Evolutionary conservation across 2,113 vertebrate genomes (phyloP).

Genomic region (Aphyosemion australe): DNA sequence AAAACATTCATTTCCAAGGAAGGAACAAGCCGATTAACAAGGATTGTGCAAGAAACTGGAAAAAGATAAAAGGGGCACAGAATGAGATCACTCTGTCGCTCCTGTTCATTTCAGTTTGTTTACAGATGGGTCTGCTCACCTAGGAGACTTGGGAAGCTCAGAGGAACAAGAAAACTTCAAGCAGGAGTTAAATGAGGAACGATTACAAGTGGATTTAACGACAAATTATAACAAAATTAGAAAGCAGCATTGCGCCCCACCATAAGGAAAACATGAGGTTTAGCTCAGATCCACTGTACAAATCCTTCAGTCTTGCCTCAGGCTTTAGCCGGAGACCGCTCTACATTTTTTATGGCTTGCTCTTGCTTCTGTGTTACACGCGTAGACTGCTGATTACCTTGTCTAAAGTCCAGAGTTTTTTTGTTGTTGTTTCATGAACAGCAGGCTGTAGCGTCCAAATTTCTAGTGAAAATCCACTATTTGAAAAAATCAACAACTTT

Average conservation of each 20-base stretch:
- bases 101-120: slow-evolving; percentile 15
- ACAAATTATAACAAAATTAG: too few relatives aligned
- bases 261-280: too few relatives aligned
- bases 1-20: slow-evolving; percentile 1
- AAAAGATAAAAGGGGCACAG: slow-evolving; percentile 24
- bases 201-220: too few relatives aligned
- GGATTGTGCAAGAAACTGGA: slow-evolving; percentile 20
- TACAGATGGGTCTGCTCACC: slow-evolving; percentile 15
- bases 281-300: neutral
- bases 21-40: slow-evolving; percentile 11
- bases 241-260: too few relatives aligned
- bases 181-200: too few relatives aligned
- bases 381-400: slow-evolving; percentile 15
- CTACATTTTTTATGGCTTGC: slow-evolving; percentile 32
- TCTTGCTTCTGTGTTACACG: slow-evolving; percentile 32
- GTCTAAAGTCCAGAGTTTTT: neutral
- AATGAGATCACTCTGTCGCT: slow-evolving; percentile 19
- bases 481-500: too few relatives aligned
- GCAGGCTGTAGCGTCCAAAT: too few relatives aligned
- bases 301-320: slow-evolving; percentile 26
- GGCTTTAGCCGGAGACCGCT: slow-evolving; percentile 20
- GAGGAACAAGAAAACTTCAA: neutral
- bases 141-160: neutral
- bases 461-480: too few relatives aligned
- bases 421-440: slow-evolving; percentile 21